Conservation (phyloP, 2,888 invertebrate species). For the Chesias legatella region DNA sequence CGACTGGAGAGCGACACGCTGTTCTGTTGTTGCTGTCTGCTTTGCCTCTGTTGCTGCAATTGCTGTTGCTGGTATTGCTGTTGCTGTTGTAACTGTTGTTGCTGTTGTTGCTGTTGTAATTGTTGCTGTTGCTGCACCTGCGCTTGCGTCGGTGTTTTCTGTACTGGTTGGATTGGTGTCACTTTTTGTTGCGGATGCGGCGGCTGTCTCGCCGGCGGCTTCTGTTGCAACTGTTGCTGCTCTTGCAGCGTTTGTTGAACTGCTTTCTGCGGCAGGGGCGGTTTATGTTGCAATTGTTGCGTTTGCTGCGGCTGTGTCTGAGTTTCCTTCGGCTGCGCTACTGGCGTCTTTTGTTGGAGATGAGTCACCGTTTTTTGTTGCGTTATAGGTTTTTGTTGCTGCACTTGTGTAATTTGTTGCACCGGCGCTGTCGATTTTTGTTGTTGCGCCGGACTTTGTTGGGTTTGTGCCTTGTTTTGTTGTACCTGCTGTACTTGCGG, state of each 20-base stretch:
- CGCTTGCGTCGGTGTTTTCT: neutral
- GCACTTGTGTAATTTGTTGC: conserved; percentile 26
- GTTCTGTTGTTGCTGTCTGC: conserved; percentile 42
- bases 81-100: too few species aligned
- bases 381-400: conserved; percentile 20
- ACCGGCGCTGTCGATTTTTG: conserved; percentile 6
- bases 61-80: conserved; percentile 34
- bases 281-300: conserved; percentile 20
- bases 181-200: conserved; percentile 36
- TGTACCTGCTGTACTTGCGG: conserved; percentile 18
- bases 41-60: conserved; percentile 38
- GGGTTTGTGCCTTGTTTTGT: conserved; percentile 27
- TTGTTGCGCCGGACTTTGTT: conserved; percentile 27
- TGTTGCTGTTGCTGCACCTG: conserved; percentile 25
- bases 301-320: conserved; percentile 29
- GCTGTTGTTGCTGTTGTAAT: conserved; percentile 29
- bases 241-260: conserved; percentile 26
- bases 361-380: neutral
- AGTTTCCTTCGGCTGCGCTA: conserved; percentile 21
- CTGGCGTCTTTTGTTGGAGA: conserved; percentile 23
- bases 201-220: conserved; percentile 32
- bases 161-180: neutral
- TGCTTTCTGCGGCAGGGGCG: neutral
- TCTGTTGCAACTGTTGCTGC: conserved; percentile 25
- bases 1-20: conserved; percentile 63